A percentile compares a stretch with the other conserved stretches of the same genome.
These are phyloP conservation scores for Pterocles orientalis DNA, from an alignment of 2,113 vertebrate genomes.

Conservation along the genomic window DNA sequence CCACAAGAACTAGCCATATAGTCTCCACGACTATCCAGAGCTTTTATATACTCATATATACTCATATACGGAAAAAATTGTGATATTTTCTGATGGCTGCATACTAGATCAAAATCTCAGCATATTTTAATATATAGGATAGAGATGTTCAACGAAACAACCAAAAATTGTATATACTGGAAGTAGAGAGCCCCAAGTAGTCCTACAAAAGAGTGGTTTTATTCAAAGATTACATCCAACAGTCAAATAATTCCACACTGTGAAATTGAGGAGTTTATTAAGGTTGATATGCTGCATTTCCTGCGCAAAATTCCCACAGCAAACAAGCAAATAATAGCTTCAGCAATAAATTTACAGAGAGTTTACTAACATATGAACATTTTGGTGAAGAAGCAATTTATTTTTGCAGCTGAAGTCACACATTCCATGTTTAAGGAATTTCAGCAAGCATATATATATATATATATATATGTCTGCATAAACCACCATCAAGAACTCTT, in stretches of 20 bases:
- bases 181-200: not conserved
- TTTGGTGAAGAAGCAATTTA: not conserved
- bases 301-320: not conserved
- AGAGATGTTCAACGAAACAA: not conserved
- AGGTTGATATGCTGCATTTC: constrained; percentile 6
- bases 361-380: not conserved
- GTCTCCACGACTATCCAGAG: not conserved
- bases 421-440: not conserved
- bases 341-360: not conserved
- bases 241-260: constrained; percentile 1
- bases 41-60: not conserved
- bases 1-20: not conserved
- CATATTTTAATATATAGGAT: not conserved
- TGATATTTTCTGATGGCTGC: not conserved
- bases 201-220: constrained; percentile 1
- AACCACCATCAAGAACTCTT: not conserved
- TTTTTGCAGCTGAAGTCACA: not conserved
- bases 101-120: not conserved
- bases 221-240: constrained; percentile 2
- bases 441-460: not conserved
- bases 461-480: not conserved
- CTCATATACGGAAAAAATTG: not conserved
- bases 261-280: constrained; percentile 24
- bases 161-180: not conserved
- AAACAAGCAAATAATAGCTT: constrained; percentile 1